Evolutionary conservation across 2,888 invertebrate species (phyloP), one percentile per base, ranked within the genome.

Genomic region (Pherbina coryleti): DNA sequence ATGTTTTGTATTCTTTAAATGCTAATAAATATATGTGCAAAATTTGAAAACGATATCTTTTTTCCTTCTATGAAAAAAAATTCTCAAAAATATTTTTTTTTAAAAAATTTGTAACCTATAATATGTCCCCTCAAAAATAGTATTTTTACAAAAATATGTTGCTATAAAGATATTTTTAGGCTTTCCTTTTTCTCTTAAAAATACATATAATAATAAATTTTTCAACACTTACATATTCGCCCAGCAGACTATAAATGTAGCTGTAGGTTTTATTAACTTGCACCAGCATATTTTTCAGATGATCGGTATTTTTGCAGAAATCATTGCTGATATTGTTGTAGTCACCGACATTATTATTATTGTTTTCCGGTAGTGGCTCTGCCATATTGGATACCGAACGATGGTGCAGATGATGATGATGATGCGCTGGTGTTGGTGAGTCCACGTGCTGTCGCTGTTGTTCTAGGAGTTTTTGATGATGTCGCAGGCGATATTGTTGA

Each of bases 361-460:
- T 69, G 57, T 60, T 28, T 14, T 57, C 31, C 9, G 25, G 22
- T 5, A 19, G 11, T 37, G 37, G 44, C 17, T 49, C 51, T 37
- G 66, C 44, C 78, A 74, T 37, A 22, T 77, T 79, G 72, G 76
- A 82, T 2, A 81, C 84, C 11, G 86, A 84, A 28, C 86, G 82
- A 51, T 81, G 80, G 67, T 86, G 85, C 37, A 86, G 80, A 79
- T 86, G 85, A 82, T 86, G 86, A n/a, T 69, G 84, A 49, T 79
- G 75, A 14, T 25, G 55, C 25, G 34, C 57, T 17, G 17, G 55
- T 75, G 64, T 71, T 57, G 80, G 37, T 71, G 49, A 55, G 34
- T 31, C 57, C 22, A 2, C 44, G 4, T 76, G 79, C 28, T 75
- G 77, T 44, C 80, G 74, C 57, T 80, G 80, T 67, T 83, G 70